Conservation (phyloP, 2,113 vertebrate genomes). For the Tympanuchus pallidicinctus region DNA sequence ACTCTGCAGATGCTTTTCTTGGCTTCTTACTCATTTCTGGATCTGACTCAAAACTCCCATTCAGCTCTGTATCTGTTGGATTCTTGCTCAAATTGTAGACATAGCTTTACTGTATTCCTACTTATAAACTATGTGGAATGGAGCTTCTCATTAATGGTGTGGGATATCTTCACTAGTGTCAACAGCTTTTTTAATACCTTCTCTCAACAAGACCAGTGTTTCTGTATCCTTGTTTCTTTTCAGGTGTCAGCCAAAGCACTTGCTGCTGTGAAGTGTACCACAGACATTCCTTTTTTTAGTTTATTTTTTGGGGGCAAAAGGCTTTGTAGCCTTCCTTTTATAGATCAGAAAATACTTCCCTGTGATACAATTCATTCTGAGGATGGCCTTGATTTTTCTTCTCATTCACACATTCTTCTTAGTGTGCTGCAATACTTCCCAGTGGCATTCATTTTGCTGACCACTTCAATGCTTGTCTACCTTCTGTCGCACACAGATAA, state of each 20-base stretch:
- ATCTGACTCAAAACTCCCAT: conserved; percentile 10
- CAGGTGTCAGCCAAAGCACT: neutral
- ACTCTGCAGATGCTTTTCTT: conserved; percentile 18
- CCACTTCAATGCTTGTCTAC: neutral
- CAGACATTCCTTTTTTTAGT: neutral
- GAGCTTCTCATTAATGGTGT: neutral
- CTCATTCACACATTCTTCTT: neutral
- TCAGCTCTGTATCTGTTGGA: neutral
- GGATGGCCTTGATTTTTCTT: neutral
- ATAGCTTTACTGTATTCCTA: neutral
- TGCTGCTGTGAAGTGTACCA: neutral
- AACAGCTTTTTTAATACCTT: neutral
- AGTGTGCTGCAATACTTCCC: neutral
- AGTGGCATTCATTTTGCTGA: neutral
- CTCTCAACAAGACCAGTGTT: neutral
- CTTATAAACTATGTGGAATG: neutral
- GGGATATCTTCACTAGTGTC: neutral
- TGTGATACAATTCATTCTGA: neutral
- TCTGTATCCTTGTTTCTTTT: neutral
- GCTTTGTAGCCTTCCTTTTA: neutral
- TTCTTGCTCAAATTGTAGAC: neutral
- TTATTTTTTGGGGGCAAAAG: neutral
- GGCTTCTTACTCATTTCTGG: conserved; percentile 26
- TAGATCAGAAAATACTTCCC: neutral
- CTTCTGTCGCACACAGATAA: rapidly evolving